A percentile compares a stretch with the other conserved stretches of the same genome.
These are phyloP conservation scores for Cathartes aura DNA, from an alignment of 2,113 vertebrate genomes.

Conservation along the genomic window DNA sequence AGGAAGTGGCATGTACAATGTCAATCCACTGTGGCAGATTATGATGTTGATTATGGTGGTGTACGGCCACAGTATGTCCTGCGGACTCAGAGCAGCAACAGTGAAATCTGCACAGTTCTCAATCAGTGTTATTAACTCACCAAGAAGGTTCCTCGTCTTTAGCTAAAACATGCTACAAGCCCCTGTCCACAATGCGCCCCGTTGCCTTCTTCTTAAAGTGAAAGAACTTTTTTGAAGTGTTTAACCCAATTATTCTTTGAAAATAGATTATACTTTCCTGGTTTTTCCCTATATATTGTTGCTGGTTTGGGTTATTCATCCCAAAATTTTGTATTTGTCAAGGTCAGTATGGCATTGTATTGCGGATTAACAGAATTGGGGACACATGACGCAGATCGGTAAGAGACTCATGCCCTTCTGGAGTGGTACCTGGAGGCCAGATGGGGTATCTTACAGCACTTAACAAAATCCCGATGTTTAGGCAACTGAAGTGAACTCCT, in stretches of 20 bases:
- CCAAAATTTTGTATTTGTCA: neutral
- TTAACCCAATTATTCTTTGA: neutral
- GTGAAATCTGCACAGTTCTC: neutral
- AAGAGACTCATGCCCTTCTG: neutral
- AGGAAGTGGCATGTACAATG: neutral
- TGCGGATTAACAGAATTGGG: neutral
- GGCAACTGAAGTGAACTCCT: neutral
- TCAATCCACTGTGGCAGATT: neutral
- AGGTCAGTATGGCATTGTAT: neutral
- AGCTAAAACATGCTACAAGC: neutral
- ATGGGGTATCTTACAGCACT: neutral
- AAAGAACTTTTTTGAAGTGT: neutral
- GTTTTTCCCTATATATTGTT: neutral
- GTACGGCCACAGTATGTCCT: neutral
- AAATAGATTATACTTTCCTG: neutral
- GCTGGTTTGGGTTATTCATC: neutral
- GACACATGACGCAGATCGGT: neutral
- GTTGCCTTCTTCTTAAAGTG: neutral
- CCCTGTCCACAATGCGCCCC: neutral
- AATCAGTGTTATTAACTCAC: neutral
- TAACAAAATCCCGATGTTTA: neutral
- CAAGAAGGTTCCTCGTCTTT: neutral
- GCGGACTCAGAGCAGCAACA: neutral
- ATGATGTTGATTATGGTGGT: neutral
- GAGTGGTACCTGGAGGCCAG: neutral